A percentile compares a stretch with the other conserved stretches of the same genome.
These are phyloP conservation scores for Nymphalis io DNA, from an alignment of 1,140 invertebrate genomes.

Conservation along the genomic window DNA sequence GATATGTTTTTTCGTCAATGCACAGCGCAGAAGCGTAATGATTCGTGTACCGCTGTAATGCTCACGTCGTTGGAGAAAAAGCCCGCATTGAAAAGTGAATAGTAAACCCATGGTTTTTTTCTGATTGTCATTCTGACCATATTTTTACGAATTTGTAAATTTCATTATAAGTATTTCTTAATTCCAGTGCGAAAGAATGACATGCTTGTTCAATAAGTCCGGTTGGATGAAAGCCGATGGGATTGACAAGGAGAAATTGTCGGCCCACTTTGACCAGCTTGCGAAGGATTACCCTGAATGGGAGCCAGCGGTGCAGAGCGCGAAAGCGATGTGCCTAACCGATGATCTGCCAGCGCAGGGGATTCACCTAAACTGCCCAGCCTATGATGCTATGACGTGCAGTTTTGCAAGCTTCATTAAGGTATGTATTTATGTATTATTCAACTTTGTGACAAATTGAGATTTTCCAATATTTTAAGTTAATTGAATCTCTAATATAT, in stretches of 20 bases:
- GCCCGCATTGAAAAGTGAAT: too few relatives aligned
- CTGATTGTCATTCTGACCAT: too few relatives aligned
- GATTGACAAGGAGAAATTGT: slow-evolving; percentile 50
- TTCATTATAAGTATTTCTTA: not conserved
- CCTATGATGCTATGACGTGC: slow-evolving; percentile 59
- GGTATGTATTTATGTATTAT: slow-evolving; percentile 36
- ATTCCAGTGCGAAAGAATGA: slow-evolving; percentile 59
- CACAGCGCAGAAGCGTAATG: too few relatives aligned
- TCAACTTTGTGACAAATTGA: too few relatives aligned
- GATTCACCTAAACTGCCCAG: slow-evolving; percentile 52
- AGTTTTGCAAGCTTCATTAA: slow-evolving; percentile 48
- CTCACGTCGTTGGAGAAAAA: too few relatives aligned
- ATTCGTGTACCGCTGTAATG: too few relatives aligned
- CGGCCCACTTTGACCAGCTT: slow-evolving; percentile 49
- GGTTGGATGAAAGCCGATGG: slow-evolving; percentile 49
- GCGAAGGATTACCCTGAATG: slow-evolving; percentile 49
- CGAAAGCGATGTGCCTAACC: slow-evolving; percentile 47
- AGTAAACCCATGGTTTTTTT: too few relatives aligned
- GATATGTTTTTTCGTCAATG: too few relatives aligned
- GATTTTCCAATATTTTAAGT: not conserved
- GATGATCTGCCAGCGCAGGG: slow-evolving; percentile 51
- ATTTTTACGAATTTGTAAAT: too few relatives aligned
- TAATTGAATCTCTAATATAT: too few relatives aligned
- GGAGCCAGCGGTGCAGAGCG: slow-evolving; percentile 44
- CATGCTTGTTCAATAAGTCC: slow-evolving; percentile 52